phyloP scores from a whole-genome alignment of 2,888 invertebrate genomes.

The Bombylius major region DNA sequence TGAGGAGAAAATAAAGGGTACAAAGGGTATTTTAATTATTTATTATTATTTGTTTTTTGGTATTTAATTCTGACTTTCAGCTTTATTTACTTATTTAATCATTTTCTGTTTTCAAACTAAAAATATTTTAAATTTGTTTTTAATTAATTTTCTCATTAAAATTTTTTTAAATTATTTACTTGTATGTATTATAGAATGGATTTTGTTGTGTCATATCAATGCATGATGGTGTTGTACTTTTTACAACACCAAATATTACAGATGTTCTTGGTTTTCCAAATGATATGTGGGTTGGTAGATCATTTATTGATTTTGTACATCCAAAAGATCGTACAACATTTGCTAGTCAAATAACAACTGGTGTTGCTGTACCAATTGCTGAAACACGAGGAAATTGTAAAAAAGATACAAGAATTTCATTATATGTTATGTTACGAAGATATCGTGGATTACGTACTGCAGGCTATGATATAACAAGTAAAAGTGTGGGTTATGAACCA shows the following conservation, averaged over 20 bases:
- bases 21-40: no score
- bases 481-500: slow-evolving; percentile 50
- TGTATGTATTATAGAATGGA: slow-evolving; percentile 42
- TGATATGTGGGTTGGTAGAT: slow-evolving; percentile 74
- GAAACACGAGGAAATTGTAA: slow-evolving; percentile 35
- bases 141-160: no score
- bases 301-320: slow-evolving; percentile 78
- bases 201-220: slow-evolving; percentile 73
- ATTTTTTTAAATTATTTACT: no score
- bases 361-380: slow-evolving; percentile 46
- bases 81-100: no score
- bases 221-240: slow-evolving; percentile 69
- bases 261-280: slow-evolving; percentile 62
- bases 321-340: slow-evolving; percentile 61
- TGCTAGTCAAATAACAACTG: slow-evolving; percentile 60
- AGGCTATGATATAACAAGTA: slow-evolving; percentile 50
- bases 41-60: no score
- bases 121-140: no score
- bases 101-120: no score
- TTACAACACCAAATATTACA: slow-evolving; percentile 56
- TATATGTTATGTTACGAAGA: slow-evolving; percentile 53
- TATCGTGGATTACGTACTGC: slow-evolving; percentile 47
- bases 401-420: slow-evolving; percentile 38
- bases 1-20: no score
- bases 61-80: no score